phyloP scores from a whole-genome alignment of 53 echinoderm and acorn worm genomes.

The Patiria pectinifera region DNA sequence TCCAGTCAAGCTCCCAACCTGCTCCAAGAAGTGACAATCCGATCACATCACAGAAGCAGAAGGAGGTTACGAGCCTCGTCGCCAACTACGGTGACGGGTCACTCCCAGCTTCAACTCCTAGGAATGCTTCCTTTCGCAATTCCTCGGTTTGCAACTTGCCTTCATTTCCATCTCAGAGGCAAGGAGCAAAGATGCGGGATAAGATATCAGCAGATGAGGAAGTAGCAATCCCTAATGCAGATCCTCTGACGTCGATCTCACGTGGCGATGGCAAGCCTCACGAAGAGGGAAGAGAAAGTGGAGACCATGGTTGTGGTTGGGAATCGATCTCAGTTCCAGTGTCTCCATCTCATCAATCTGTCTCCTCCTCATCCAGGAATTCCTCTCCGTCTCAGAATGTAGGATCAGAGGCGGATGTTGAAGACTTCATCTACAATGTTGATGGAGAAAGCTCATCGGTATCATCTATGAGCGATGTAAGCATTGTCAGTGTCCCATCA shows the following conservation, averaged over 20 bases:
- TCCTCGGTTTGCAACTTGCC: background rate
- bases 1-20: background rate
- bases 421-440: background rate
- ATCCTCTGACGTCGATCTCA: background rate
- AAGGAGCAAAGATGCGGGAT: background rate
- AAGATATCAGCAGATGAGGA: background rate
- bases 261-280: background rate
- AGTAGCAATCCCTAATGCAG: background rate
- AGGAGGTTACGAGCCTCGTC: background rate
- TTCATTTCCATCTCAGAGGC: background rate
- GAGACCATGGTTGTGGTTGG: background rate
- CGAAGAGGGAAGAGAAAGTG: background rate
- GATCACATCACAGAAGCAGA: background rate
- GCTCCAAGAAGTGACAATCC: background rate
- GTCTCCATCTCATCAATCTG: background rate
- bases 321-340: background rate
- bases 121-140: background rate
- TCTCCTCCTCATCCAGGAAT: background rate
- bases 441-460: background rate
- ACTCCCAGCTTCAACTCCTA: background rate
- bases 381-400: background rate
- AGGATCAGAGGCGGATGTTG: background rate
- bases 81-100: slow-evolving; percentile 14
- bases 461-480: background rate
- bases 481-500: too few species aligned